Evolutionary conservation across 2,888 invertebrate species (phyloP), one percentile per base, ranked within the genome.

Genomic region (Priocnemis perturbator): DNA sequence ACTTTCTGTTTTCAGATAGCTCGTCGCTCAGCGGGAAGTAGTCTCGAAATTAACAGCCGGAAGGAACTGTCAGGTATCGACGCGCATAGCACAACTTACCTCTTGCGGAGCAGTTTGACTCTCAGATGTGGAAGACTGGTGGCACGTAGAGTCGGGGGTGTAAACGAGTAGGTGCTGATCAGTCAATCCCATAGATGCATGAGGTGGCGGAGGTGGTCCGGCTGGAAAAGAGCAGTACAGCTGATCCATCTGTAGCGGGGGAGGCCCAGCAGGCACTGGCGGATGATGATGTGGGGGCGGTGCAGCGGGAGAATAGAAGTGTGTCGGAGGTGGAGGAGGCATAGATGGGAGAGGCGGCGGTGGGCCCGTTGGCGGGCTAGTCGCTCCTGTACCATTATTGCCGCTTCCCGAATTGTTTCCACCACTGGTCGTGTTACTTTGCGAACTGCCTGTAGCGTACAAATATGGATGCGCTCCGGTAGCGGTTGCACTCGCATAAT

Each of bases 391-490:
- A 7, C 79, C 83, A 59, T 81, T 86, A 64, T 77, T 86, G 58
- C 78, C 77, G 45, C 72, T 83, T 53, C 77, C 74, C 14, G 75
- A 77, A 69, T 70, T 81, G 45, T 63, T 82, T 17, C 78, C 80
- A 60, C 75, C 75, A 56, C 83, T 83, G 70, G 78, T 87, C 47
- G 78, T 77, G 50, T 82, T 83, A 63, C 74, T 79, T 45, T 90
- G 90, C 58, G 90, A 82, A 71, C 89, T 85, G 75, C 89, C 85
- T 56, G 90, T 86, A 55, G 90, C 81, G 79, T 89, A 90, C 76
- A 89, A 87, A 76, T 89, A 91, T 30, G 89, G 90, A 23, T 90
- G 86, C 47, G 90, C 87, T 60, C 88, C 87, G 73, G 87, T 83
- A 53, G 87, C 85, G 61, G 87, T 82, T 74, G 89, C 83, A 71